Percentiles rank a stretch among this genome's conserved stretches.
Evolutionary conservation across 2,797 vertebrate genomes (phyloP).

Genomic region (Sebastes baramenuke): DNA sequence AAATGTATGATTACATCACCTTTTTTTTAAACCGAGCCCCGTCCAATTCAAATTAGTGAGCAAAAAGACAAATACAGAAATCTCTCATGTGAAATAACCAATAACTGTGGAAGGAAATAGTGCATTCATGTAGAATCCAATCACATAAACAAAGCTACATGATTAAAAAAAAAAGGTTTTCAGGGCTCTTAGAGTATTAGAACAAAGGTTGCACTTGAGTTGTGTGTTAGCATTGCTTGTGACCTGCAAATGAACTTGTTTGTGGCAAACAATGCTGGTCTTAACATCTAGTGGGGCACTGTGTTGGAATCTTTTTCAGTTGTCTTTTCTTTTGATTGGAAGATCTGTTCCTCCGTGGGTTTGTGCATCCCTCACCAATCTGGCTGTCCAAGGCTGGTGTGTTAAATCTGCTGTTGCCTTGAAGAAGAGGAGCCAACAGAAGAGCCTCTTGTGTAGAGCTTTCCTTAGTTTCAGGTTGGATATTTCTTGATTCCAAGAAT

Average conservation of each 20-base stretch:
- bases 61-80: too few species aligned
- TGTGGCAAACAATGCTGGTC: background rate
- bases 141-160: background rate
- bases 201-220: background rate
- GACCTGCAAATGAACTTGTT: slow-evolving; percentile 2
- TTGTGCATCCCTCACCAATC: background rate
- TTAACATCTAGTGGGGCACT: background rate
- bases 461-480: slow-evolving; percentile 6
- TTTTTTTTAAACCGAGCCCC: background rate
- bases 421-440: background rate
- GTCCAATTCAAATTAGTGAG: too few species aligned
- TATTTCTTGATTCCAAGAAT: slow-evolving; percentile 15
- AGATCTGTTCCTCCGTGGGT: background rate
- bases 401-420: background rate
- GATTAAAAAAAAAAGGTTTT: background rate
- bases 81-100: background rate
- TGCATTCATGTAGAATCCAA: background rate
- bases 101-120: background rate
- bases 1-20: background rate
- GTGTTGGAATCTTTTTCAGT: background rate
- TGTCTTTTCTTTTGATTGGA: background rate
- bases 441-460: background rate
- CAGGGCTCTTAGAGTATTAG: too few species aligned
- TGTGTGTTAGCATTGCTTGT: background rate
- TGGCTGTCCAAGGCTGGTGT: background rate